Conservation (phyloP, 2,797 vertebrate species). For the Oreochromis grahami region DNA sequence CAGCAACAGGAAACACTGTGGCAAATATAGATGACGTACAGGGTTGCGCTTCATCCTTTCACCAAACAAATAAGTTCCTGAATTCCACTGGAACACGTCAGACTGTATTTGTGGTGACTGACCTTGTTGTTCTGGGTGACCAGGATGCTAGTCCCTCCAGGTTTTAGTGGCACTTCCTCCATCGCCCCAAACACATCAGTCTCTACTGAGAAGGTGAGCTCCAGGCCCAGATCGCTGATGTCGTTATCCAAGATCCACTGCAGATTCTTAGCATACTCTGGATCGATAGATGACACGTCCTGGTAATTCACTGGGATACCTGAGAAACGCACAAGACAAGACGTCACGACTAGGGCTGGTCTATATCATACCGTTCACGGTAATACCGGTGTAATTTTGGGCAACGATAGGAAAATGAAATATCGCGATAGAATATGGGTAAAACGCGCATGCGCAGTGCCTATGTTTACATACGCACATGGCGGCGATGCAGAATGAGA, state of each 20-base stretch:
- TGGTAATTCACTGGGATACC: constrained; percentile 99
- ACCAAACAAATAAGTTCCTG: neutral
- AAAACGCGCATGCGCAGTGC: too few species aligned
- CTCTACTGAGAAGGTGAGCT: constrained; percentile 97
- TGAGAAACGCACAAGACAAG: constrained; percentile 40
- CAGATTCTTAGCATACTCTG: constrained; percentile 97
- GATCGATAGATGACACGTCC: constrained; percentile 97
- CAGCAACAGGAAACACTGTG: neutral
- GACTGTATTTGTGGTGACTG: neutral
- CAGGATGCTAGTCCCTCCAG: constrained; percentile 88
- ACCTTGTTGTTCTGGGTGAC: constrained; percentile 99
- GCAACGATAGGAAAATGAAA: too few species aligned
- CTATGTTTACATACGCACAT: too few species aligned
- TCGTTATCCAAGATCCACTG: constrained; percentile 99
- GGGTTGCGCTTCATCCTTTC: neutral
- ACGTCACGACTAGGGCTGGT: too few species aligned
- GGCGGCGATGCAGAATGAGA: too few species aligned
- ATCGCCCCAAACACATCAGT: constrained; percentile 98
- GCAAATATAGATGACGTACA: neutral
- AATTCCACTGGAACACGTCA: fast-evolving
- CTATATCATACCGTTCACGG: too few species aligned
- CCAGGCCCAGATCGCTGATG: constrained; percentile 95
- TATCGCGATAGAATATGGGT: too few species aligned
- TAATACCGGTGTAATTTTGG: too few species aligned
- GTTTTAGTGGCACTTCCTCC: constrained; percentile 96